Percentiles rank a stretch among this genome's conserved stretches.
Evolutionary conservation across 2,888 invertebrate genomes (phyloP).

Genomic region (Rhynchonema sp.): DNA sequence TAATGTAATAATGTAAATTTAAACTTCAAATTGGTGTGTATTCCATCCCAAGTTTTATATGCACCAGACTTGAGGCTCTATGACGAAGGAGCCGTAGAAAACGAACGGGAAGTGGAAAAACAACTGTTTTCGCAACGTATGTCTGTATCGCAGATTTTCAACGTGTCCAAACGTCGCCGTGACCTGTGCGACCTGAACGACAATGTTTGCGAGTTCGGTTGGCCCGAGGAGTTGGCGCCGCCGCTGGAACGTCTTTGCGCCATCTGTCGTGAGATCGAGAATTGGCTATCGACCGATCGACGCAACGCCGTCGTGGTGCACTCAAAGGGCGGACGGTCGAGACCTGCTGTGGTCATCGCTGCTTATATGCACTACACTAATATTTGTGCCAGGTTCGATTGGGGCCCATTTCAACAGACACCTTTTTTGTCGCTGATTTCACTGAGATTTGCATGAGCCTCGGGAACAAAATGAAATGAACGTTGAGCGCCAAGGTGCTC

Average conservation of each 20-base stretch:
- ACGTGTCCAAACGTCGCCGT: slow-evolving; percentile 50
- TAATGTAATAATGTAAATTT: too few relatives aligned
- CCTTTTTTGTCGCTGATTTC: too few relatives aligned
- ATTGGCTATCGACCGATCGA: slow-evolving; percentile 63
- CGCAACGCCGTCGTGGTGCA: slow-evolving; percentile 43
- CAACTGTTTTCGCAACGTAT: too few relatives aligned
- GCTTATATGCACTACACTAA: slow-evolving; percentile 84
- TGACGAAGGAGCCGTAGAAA: too few relatives aligned
- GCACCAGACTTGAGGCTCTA: too few relatives aligned
- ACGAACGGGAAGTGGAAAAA: too few relatives aligned
- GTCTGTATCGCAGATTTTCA: slow-evolving; percentile 67
- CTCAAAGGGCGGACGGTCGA: slow-evolving; percentile 55
- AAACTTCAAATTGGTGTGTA: too few relatives aligned
- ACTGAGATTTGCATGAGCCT: too few relatives aligned
- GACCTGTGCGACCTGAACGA: slow-evolving; percentile 48
- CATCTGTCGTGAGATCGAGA: slow-evolving; percentile 76
- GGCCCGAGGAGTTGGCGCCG: slow-evolving; percentile 64
- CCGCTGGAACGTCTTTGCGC: slow-evolving; percentile 71
- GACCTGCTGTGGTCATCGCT: slow-evolving; percentile 65
- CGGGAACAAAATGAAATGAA: too few relatives aligned
- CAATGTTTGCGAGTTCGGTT: slow-evolving; percentile 51
- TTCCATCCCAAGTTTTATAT: too few relatives aligned
- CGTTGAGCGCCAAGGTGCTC: too few relatives aligned
- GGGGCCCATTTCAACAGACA: background rate
- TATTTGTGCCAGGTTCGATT: slow-evolving; percentile 49